These are phyloP conservation scores for Heptranchias perlo DNA, from an alignment of 2,113 vertebrate species.

Conservation along the genomic window DNA sequence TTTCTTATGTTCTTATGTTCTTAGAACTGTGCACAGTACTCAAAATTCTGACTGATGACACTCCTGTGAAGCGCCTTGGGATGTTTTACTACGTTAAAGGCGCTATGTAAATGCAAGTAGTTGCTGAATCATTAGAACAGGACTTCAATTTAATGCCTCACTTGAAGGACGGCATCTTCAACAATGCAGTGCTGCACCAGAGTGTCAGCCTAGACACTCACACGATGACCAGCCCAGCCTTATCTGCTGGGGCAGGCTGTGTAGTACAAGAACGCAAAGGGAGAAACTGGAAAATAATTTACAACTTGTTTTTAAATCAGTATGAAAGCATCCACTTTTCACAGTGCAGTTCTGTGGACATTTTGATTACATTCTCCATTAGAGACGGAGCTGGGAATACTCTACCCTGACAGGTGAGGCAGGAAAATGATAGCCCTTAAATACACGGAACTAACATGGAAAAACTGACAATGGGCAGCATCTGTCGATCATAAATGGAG, in stretches of 20 bases:
- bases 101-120: neutral
- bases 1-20: no score
- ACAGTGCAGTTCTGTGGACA: neutral
- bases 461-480: neutral
- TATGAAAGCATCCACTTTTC: neutral
- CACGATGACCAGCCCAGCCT: neutral
- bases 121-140: neutral
- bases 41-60: neutral
- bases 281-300: neutral
- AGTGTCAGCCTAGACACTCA: neutral
- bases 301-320: neutral
- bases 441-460: neutral
- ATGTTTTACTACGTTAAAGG: neutral
- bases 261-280: neutral
- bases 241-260: neutral
- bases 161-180: no score
- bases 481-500: neutral
- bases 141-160: neutral
- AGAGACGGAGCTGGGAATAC: neutral
- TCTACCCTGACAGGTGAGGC: neutral
- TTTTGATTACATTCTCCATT: slow-evolving; percentile 3
- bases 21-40: no score
- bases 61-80: neutral
- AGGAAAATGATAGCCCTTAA: neutral
- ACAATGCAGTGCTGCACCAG: neutral